A percentile compares a stretch with the other conserved stretches of the same genome.
Conservation (phyloP, 2,113 vertebrate species). For the Etheostoma spectabile region DNA sequence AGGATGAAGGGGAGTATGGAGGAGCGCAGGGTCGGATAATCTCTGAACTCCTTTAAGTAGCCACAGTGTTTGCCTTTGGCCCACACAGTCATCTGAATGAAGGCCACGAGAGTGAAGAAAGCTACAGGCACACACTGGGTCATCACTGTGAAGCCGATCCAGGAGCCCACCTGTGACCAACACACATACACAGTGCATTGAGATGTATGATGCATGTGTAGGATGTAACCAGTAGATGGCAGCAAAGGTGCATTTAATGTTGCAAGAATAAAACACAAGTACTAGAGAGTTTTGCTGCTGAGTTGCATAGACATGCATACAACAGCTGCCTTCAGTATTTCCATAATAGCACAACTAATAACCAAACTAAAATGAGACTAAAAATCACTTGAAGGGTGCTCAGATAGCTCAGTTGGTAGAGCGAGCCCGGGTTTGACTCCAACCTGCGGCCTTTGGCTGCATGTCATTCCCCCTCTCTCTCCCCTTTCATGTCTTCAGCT, state of each 20-base stretch:
- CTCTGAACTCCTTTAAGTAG: conserved; percentile 92
- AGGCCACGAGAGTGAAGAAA: conserved; percentile 91
- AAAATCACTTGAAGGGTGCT: background rate
- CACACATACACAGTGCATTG: background rate
- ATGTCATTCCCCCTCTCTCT: no score
- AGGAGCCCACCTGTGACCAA: conserved; percentile 87
- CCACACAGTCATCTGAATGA: conserved; percentile 95
- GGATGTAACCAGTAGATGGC: conserved; percentile 68
- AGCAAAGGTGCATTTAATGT: conserved; percentile 29
- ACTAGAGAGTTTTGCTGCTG: no score
- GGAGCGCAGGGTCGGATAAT: conserved; percentile 91
- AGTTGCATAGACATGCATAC: background rate
- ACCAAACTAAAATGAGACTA: background rate
- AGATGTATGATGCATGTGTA: background rate
- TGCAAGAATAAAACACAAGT: background rate
- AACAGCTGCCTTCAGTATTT: background rate
- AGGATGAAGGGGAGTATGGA: conserved; percentile 93
- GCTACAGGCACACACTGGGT: conserved; percentile 95
- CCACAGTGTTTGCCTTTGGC: conserved; percentile 93
- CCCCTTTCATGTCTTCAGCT: no score
- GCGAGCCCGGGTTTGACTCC: no score
- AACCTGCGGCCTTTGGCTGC: no score
- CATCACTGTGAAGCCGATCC: conserved; percentile 94
- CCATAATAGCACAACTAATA: background rate
- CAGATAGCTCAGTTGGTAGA: no score